Evolutionary conservation across 2,797 vertebrate genomes (phyloP), one percentile per base, ranked within the genome.

Genomic region (Caiman crocodilus): DNA sequence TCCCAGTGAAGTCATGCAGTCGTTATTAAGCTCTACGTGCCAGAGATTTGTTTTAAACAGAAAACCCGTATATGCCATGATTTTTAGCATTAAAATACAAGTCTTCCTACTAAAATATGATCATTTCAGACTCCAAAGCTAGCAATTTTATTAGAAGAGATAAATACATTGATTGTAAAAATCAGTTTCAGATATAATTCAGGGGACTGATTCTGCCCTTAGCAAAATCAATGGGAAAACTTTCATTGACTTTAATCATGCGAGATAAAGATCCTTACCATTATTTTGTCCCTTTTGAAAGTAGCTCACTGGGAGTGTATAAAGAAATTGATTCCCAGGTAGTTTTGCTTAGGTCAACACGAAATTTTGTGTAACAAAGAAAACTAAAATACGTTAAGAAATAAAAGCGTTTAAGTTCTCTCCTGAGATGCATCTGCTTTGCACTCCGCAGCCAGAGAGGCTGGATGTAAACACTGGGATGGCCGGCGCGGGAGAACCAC

Each of bases 1-100:
- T 2, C 5, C n/a, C 5, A 1, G 1, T 60, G 35, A 55, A 0
- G 0, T 15, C 85, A 63, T 3, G 10, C 16, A 42, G 4, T 50
- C 4, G 23, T 14, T 76, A 76, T 16, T 83, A 86, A 90, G 32
- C 80, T 76, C 87, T 57, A 57, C 80, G 63, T 64, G 94, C 76
- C 73, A 71, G 56, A 64, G 85, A 78, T 23, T 75, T 60, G 57
- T 79, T 85, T 79, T 9, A 76, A 42, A 85, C 77, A 28, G 32
- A 82, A 85, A 79, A 89, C 30, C 4, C 23, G 64, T 71, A 60
- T 64, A 2, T 14, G 80, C 50, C 18, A 78, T 82, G 86, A 50
- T 50, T 50, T 50, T 50, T 50, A 50, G 42, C 42, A 50, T 50
- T 50, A 50, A 50, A 50, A 50, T 50, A 50, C 10, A 50, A 50